Conservation (phyloP, 2,888 invertebrate genomes). For the Smittia aterrima region DNA sequence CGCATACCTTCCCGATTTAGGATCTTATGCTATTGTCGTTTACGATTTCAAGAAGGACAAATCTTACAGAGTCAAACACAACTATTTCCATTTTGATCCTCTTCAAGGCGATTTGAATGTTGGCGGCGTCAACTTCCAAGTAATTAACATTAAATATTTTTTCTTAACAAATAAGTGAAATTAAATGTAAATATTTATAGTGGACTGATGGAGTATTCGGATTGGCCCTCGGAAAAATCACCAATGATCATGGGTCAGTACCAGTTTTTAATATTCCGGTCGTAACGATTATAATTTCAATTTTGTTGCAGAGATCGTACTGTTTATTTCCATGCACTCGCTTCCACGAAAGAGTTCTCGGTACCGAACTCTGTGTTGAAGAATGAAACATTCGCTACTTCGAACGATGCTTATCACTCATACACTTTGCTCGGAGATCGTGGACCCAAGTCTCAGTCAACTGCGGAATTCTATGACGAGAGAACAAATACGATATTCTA, state of each 20-base stretch:
- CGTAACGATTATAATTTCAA: neutral
- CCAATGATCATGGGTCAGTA: slow-evolving; percentile 56
- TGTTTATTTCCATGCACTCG: slow-evolving; percentile 79
- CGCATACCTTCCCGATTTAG: slow-evolving; percentile 73
- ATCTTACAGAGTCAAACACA: slow-evolving; percentile 77
- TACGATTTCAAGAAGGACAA: slow-evolving; percentile 67
- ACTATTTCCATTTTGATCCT: slow-evolving; percentile 82
- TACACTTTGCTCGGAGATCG: slow-evolving; percentile 71
- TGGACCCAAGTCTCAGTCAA: slow-evolving; percentile 70
- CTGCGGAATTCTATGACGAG: slow-evolving; percentile 69
- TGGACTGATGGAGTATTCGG: slow-evolving; percentile 84
- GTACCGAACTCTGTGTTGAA: slow-evolving; percentile 71
- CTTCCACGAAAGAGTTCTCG: slow-evolving; percentile 75
- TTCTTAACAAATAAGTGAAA: no score
- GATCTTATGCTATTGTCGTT: slow-evolving; percentile 72
- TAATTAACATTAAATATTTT: no score
- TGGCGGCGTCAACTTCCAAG: slow-evolving; percentile 74
- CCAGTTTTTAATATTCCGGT: neutral
- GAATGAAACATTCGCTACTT: slow-evolving; percentile 69
- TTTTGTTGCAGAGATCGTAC: slow-evolving; percentile 59
- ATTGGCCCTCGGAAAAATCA: slow-evolving; percentile 63
- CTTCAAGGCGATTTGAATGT: slow-evolving; percentile 72
- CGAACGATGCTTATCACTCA: slow-evolving; percentile 65
- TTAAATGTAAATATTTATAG: slow-evolving; percentile 35
- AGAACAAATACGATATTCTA: slow-evolving; percentile 71